Evolutionary conservation across 2,888 invertebrate species (phyloP).

Genomic region (Orchesellides sinensis): DNA sequence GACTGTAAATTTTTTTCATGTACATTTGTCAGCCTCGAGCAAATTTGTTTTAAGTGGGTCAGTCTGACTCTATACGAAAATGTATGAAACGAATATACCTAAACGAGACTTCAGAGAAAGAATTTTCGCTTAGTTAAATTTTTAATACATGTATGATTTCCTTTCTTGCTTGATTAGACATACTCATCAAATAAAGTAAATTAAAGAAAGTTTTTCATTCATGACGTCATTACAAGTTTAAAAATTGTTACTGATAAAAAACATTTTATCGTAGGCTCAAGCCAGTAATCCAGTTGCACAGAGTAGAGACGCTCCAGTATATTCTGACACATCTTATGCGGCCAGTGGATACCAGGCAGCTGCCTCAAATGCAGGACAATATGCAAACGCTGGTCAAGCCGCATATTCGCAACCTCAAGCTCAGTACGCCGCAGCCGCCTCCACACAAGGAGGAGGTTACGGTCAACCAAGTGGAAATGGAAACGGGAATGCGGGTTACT

Average conservation of each 20-base stretch:
- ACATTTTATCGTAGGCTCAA: conserved; percentile 41
- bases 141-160: too few relatives aligned
- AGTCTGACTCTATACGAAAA: too few relatives aligned
- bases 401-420: conserved; percentile 69
- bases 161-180: too few relatives aligned
- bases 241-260: background rate
- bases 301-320: conserved; percentile 74
- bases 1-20: background rate
- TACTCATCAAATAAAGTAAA: too few relatives aligned
- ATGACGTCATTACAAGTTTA: background rate
- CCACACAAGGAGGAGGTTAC: conserved; percentile 64
- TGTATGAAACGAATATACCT: background rate
- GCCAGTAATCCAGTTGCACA: conserved; percentile 73
- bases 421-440: conserved; percentile 63
- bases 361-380: conserved; percentile 54
- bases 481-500: conserved; percentile 72
- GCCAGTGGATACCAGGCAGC: conserved; percentile 59
- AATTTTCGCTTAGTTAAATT: background rate
- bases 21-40: conserved; percentile 8
- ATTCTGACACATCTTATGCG: conserved; percentile 64
- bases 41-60: background rate
- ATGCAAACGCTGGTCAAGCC: conserved; percentile 54
- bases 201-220: background rate
- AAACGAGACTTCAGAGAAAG: background rate
- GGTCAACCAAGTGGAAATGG: conserved; percentile 56